A percentile compares a stretch with the other conserved stretches of the same genome.
phyloP scores from a whole-genome alignment of 2,888 invertebrate species.

The Megalurothrips usitatus region DNA sequence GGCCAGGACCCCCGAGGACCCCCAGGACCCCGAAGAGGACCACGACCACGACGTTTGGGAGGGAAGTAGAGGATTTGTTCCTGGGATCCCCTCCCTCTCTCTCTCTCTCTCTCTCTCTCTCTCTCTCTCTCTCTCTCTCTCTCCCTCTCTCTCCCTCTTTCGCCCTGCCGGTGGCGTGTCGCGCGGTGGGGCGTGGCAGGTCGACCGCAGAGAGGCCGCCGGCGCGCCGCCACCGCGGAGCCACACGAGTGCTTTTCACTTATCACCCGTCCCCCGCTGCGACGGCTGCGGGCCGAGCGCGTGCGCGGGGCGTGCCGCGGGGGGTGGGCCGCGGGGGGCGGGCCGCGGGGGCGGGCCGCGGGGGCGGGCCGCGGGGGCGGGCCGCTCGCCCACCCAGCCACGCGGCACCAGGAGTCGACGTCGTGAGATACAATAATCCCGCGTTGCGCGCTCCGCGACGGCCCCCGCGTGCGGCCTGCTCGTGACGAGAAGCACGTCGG shows the following conservation, averaged over 20 bases:
- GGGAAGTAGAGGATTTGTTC: slow-evolving; percentile 1
- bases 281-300: neutral
- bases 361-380: neutral
- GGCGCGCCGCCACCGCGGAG: neutral
- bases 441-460: too few species aligned
- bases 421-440: too few species aligned
- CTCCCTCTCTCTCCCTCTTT: too few species aligned
- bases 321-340: neutral
- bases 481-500: neutral
- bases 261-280: slow-evolving; percentile 9
- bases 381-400: neutral
- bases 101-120: too few species aligned
- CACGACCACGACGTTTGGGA: neutral
- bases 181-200: neutral
- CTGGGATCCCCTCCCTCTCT: neutral
- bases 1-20: too few species aligned
- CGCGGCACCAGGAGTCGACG: neutral
- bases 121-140: too few species aligned
- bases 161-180: neutral
- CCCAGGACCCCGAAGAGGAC: too few species aligned
- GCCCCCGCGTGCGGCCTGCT: neutral
- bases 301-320: neutral
- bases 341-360: neutral
- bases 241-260: slow-evolving; percentile 19
- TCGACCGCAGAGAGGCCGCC: neutral